Conservation (phyloP, 2,888 invertebrate genomes). For the Bombylius major region DNA sequence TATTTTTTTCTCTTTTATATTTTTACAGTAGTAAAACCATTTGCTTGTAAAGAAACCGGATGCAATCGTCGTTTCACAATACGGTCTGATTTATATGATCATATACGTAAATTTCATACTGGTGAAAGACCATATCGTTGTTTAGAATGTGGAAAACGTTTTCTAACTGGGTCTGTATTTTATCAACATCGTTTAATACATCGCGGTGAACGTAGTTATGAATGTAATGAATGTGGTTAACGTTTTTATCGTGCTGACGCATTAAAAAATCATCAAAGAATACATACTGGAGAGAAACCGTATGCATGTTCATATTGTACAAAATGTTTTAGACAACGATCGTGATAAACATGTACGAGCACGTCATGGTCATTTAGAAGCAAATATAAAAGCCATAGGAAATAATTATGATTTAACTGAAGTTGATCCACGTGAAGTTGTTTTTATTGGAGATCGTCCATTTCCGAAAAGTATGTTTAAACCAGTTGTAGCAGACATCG, state of each 20-base stretch:
- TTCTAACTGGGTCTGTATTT: conserved; percentile 49
- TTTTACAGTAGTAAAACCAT: conserved; percentile 45
- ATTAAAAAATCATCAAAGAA: conserved; percentile 47
- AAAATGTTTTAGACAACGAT: conserved; percentile 43
- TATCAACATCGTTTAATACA: conserved; percentile 51
- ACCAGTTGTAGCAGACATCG: conserved; percentile 22
- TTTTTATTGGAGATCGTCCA: conserved; percentile 23
- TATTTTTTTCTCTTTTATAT: background rate
- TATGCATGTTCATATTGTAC: conserved; percentile 42
- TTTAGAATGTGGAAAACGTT: conserved; percentile 46
- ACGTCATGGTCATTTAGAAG: conserved; percentile 38
- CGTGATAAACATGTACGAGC: conserved; percentile 45
- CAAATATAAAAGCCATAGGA: conserved; percentile 16
- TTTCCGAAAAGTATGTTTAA: conserved; percentile 25
- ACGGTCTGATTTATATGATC: conserved; percentile 49
- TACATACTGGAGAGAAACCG: conserved; percentile 47
- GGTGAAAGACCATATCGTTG: conserved; percentile 51
- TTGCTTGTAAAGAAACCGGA: conserved; percentile 46
- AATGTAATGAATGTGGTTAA: conserved; percentile 49
- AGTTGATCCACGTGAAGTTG: conserved; percentile 14
- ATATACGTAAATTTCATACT: conserved; percentile 50
- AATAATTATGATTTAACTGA: background rate
- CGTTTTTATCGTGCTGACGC: conserved; percentile 52
- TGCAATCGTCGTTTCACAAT: conserved; percentile 50
- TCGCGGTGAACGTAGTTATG: conserved; percentile 49